Conservation (phyloP, 2,797 vertebrate genomes). For the Ceryle rudis region DNA sequence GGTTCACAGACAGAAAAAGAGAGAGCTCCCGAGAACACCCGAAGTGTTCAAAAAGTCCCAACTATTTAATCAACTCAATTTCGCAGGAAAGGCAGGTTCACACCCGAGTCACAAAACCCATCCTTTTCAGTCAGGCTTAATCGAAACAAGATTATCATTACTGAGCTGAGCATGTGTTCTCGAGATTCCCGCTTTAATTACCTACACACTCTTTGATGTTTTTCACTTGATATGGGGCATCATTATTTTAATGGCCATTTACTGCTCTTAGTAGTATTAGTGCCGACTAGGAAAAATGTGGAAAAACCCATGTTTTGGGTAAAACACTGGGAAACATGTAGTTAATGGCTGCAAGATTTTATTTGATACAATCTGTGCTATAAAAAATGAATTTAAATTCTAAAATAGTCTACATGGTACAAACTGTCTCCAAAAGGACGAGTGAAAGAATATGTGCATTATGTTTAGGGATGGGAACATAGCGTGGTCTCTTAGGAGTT, state of each 20-base stretch:
- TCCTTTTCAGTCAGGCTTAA: neutral
- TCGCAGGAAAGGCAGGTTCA: neutral
- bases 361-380: neutral
- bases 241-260: neutral
- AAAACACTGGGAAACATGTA: neutral
- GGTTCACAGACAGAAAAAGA: neutral
- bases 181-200: neutral
- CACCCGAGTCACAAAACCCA: neutral
- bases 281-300: neutral
- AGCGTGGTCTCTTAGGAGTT: no score
- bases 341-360: neutral
- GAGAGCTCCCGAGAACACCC: no score
- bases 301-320: rapidly evolving
- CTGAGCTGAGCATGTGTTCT: neutral
- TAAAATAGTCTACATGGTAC: neutral
- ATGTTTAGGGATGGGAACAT: neutral
- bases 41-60: no score
- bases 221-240: neutral
- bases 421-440: rapidly evolving
- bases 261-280: neutral
- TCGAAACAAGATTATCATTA: neutral
- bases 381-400: neutral
- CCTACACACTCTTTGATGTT: neutral
- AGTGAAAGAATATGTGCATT: neutral
- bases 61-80: rapidly evolving